A percentile compares a stretch with the other conserved stretches of the same genome.
Conservation (phyloP, 2,888 invertebrate genomes). For the Andrena praecox region DNA sequence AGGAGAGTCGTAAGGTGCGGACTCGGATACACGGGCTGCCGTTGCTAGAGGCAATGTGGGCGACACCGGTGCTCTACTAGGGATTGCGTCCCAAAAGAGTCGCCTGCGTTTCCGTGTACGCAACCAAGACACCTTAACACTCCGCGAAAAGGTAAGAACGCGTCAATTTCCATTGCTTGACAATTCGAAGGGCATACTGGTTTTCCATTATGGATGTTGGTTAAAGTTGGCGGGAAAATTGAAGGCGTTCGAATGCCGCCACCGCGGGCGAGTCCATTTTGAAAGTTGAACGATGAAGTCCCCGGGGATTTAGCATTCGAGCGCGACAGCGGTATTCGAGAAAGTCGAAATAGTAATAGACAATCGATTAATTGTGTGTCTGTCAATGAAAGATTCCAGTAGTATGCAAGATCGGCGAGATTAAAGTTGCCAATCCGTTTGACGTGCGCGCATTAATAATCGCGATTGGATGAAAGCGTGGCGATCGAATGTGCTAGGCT, state of each 20-base stretch:
- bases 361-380: too few species aligned
- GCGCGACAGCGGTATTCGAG: background rate
- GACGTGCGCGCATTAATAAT: slow-evolving; percentile 23
- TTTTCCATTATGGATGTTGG: slow-evolving; percentile 28
- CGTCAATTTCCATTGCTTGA: slow-evolving; percentile 1
- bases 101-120: background rate
- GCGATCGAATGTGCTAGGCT: slow-evolving; percentile 54
- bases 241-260: slow-evolving; percentile 30
- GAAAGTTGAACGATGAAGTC: background rate
- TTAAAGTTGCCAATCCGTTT: background rate
- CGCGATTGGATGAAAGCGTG: slow-evolving; percentile 51
- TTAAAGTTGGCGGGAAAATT: slow-evolving; percentile 41
- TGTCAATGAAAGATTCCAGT: background rate
- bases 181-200: background rate
- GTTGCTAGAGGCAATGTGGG: slow-evolving; percentile 28
- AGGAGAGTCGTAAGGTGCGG: background rate
- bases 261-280: slow-evolving; percentile 8
- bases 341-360: background rate
- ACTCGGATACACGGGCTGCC: slow-evolving; percentile 17
- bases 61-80: slow-evolving; percentile 29
- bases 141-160: slow-evolving; percentile 30
- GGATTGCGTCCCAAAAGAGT: background rate
- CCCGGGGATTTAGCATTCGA: too few species aligned
- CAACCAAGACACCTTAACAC: background rate
- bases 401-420: background rate